Evolutionary conservation across 2,888 invertebrate genomes (phyloP).

Genomic region (Flabesymbios commensalis): DNA sequence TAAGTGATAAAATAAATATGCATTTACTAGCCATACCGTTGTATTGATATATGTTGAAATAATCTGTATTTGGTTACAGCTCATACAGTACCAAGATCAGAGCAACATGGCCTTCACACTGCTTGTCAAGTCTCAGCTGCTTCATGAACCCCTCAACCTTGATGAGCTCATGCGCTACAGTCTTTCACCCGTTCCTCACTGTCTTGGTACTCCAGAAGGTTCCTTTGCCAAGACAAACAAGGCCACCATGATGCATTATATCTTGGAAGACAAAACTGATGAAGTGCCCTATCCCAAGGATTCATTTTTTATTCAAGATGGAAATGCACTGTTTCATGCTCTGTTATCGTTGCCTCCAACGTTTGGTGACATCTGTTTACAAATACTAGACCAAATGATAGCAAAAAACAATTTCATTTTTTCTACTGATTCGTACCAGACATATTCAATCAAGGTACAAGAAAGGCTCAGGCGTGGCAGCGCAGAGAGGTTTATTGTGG

Average conservation of each 20-base stretch:
- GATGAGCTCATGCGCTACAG: conserved; percentile 1
- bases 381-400: neutral
- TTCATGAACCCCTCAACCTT: neutral
- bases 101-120: conserved; percentile 4
- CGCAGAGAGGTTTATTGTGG: neutral
- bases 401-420: neutral
- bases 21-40: no score
- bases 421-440: neutral
- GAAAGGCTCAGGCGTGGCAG: neutral
- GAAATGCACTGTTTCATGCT: conserved; percentile 14
- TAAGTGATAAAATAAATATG: no score
- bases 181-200: neutral
- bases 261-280: conserved; percentile 10
- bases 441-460: neutral
- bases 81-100: conserved; percentile 7
- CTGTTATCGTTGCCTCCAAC: neutral
- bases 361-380: neutral
- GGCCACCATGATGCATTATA: conserved; percentile 30
- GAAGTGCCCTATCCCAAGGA: conserved; percentile 8
- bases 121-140: conserved; percentile 1
- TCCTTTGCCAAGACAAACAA: conserved; percentile 5
- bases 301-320: conserved; percentile 15
- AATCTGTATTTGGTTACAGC: no score
- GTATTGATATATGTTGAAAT: no score
- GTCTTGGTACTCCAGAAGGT: conserved; percentile 9